Evolutionary conservation across 1,140 invertebrate genomes (phyloP), one percentile per base, ranked within the genome.

Genomic region (Mamestra configurata): DNA sequence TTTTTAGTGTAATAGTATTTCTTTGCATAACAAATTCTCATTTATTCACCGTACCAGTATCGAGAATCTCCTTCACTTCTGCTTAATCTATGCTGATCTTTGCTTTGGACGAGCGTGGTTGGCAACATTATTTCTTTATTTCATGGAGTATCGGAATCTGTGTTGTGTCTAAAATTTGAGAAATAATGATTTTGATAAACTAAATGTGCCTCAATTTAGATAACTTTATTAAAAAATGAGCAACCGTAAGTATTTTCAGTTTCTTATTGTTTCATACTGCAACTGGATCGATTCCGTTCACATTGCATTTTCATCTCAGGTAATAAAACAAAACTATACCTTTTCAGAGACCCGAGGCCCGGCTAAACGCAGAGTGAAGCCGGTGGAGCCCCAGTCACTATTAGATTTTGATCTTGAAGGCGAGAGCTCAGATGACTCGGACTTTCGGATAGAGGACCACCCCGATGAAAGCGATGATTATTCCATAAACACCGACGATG

Each of bases 391-490:
- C 78, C 95, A 97, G 78, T 97, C 97, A 43, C 95, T 98, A 27
- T 91, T 98, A 27, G 97, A 98, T 92, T 98, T 98, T 92, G 98
- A 98, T 95, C 95, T 98, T 72, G 98, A 99, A 80, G 98, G 97
- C 31, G 98, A 99, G 91, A 99, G 98, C 94, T 99, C 98, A 8
- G 98, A 99, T 92, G 98, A 99, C 91, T 99, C 98, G 84, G 98
- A 99, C 95, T 99, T 99, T 95, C 96, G 98, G 75, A 98, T 99
- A 79, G 98, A 98, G 93, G 98, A 98, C 92, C 97, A 98, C 83
- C 96, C 97, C 55, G 97, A 97, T 86, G 96, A 97, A 82, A 97
- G 97, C 80, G 97, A 97, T 89, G 97, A 97, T 91, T 96, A 95
- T 79, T 96, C 96, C 0, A 95, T 96, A 79, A 94, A 96, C 59